Evolutionary conservation across 2,113 vertebrate species (phyloP).

Genomic region (Otus sunia): DNA sequence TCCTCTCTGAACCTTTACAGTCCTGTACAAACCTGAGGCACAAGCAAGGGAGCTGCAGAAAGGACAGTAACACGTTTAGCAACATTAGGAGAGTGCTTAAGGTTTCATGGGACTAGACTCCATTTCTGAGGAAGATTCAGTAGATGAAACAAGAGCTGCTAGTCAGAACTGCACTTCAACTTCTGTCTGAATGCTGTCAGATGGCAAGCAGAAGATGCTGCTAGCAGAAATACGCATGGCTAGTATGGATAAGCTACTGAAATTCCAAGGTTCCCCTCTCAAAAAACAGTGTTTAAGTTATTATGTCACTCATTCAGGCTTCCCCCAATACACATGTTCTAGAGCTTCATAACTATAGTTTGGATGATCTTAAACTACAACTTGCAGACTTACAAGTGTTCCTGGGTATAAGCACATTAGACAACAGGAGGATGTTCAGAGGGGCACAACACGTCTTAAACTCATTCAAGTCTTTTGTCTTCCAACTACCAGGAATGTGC

Average conservation of each 20-base stretch:
- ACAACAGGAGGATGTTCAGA: neutral
- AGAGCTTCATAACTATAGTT: neutral
- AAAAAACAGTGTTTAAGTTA: neutral
- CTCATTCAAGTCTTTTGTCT: neutral
- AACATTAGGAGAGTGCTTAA: neutral
- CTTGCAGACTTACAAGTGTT: neutral
- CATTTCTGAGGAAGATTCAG: neutral
- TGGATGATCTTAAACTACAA: neutral
- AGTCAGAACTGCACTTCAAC: neutral
- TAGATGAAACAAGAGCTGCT: neutral
- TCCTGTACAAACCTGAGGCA: neutral
- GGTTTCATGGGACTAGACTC: neutral
- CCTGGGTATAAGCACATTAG: neutral
- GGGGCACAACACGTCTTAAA: neutral
- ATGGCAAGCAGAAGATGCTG: neutral
- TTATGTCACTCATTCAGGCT: neutral
- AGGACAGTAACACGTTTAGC: neutral
- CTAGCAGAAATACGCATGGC: neutral
- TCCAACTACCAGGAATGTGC: neutral
- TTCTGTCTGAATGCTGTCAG: neutral
- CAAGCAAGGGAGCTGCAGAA: neutral
- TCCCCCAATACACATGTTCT: neutral
- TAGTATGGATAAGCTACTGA: accelerated
- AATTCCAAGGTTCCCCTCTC: neutral
- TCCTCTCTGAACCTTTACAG: neutral